phyloP scores from a whole-genome alignment of 2,888 invertebrate genomes.

The Rhabditoides inermis region DNA sequence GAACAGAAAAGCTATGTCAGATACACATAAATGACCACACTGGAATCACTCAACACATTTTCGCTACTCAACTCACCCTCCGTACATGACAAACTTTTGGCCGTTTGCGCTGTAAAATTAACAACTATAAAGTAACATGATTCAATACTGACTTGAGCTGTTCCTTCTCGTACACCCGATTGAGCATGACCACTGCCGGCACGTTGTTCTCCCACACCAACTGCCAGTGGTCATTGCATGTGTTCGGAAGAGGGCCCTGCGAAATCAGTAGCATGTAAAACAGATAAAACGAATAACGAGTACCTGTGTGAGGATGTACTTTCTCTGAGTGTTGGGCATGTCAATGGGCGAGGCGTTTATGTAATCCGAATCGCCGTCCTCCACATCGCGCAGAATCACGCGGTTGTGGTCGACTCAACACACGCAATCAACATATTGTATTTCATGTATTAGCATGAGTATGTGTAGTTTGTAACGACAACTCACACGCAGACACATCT shows the following conservation, averaged over 20 bases:
- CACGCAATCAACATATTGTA: not conserved
- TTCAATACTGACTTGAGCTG: conserved; percentile 22
- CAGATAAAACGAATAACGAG: not conserved
- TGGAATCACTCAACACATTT: too few relatives aligned
- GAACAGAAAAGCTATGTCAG: conserved; percentile 7
- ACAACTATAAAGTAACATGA: not conserved
- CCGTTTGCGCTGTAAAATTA: too few relatives aligned
- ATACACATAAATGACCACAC: too few relatives aligned
- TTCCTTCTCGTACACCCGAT: conserved; percentile 34
- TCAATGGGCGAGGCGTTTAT: conserved; percentile 44
- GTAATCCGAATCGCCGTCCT: conserved; percentile 24
- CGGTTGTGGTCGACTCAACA: conserved; percentile 43
- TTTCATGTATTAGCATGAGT: not conserved
- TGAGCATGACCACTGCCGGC: conserved; percentile 40
- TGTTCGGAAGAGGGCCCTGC: conserved; percentile 40
- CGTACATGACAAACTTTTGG: too few relatives aligned
- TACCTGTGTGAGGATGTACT: conserved; percentile 45
- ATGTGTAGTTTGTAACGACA: conserved; percentile 1
- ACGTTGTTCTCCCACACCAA: conserved; percentile 43
- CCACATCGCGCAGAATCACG: conserved; percentile 18
- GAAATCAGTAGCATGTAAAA: not conserved
- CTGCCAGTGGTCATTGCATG: conserved; percentile 46
- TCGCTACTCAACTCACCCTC: too few relatives aligned
- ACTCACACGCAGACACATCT: conserved; percentile 41
- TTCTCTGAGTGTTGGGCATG: conserved; percentile 21